Evolutionary conservation across 2,113 vertebrate genomes (phyloP).

Genomic region (Holacanthus passer): DNA sequence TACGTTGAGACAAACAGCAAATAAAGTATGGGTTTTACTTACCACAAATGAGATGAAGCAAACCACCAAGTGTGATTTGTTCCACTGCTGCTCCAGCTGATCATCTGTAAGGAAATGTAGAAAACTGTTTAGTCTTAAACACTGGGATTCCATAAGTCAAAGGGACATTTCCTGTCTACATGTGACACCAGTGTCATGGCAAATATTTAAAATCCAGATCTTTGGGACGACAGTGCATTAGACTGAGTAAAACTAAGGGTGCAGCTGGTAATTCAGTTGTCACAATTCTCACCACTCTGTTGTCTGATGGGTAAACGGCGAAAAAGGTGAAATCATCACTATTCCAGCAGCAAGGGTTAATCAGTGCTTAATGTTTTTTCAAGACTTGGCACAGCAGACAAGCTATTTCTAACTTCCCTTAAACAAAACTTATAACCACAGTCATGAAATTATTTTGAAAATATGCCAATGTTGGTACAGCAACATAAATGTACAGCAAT

Average conservation of each 20-base stretch:
- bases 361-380: neutral
- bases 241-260: neutral
- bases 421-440: too few species aligned
- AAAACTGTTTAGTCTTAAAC: neutral
- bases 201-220: neutral
- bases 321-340: conserved; percentile 68
- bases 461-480: neutral
- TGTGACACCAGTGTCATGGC: neutral
- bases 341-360: conserved; percentile 38
- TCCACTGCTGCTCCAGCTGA: neutral
- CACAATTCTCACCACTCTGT: conserved; percentile 69
- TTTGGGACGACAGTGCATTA: too few species aligned
- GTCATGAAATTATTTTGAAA: too few species aligned
- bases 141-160: neutral
- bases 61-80: neutral
- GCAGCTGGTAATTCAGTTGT: conserved; percentile 71
- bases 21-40: conserved; percentile 12
- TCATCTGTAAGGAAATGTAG: neutral
- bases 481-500: neutral
- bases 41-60: neutral
- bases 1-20: neutral
- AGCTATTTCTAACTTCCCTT: neutral
- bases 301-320: conserved; percentile 84
- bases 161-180: neutral
- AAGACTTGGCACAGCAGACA: neutral